A percentile compares a stretch with the other conserved stretches of the same genome.
These are phyloP conservation scores for Hippasteria phrygiana DNA, from an alignment of 53 echinoderm and acorn worm species.

Conservation along the genomic window DNA sequence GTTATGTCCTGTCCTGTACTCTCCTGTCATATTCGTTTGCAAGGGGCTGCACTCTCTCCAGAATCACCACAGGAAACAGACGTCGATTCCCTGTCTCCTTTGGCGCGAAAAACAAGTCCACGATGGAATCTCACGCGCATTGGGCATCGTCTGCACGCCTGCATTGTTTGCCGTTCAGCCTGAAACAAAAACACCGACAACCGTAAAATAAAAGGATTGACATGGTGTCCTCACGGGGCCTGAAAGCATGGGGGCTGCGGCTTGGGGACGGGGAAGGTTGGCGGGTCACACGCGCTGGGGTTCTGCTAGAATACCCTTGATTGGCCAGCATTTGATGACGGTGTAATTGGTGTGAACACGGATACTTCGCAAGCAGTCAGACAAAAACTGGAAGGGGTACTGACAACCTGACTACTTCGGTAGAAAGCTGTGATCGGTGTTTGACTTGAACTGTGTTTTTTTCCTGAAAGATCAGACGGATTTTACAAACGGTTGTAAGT, in stretches of 20 bases:
- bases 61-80: not conserved
- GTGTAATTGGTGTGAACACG: slow-evolving; percentile 16
- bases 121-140: slow-evolving; percentile 46
- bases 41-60: too few species aligned
- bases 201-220: slow-evolving; percentile 33
- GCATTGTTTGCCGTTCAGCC: slow-evolving; percentile 16
- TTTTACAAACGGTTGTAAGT: too few species aligned
- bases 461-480: too few species aligned
- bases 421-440: not conserved
- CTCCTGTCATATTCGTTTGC: too few species aligned
- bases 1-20: not conserved
- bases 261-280: not conserved
- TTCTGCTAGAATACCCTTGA: not conserved
- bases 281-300: not conserved
- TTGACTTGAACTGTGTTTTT: not conserved
- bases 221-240: not conserved
- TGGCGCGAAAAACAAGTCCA: slow-evolving; percentile 55
- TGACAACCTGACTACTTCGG: not conserved
- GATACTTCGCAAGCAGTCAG: slow-evolving; percentile 20
- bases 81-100: not conserved
- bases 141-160: slow-evolving; percentile 21
- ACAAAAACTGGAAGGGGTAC: slow-evolving; percentile 1
- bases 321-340: slow-evolving; percentile 16
- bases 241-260: not conserved
- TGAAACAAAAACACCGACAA: slow-evolving; percentile 45